Percentiles rank a stretch among this genome's conserved stretches.
phyloP scores from a whole-genome alignment of 1,140 invertebrate species.

The Asbolus verrucosus region DNA sequence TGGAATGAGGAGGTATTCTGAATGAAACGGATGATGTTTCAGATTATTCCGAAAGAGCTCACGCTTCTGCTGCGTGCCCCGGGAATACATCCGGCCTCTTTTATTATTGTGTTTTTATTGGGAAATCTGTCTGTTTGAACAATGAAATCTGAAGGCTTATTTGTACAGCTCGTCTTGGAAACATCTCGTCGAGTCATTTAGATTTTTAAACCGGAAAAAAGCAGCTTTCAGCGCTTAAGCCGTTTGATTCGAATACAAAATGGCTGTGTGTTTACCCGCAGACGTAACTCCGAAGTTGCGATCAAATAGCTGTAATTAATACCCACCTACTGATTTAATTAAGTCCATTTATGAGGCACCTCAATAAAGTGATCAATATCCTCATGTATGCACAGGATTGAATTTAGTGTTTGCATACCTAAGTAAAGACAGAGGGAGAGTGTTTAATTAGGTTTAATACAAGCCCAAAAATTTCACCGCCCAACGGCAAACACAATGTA shows the following conservation, averaged over 20 bases:
- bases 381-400: conserved; percentile 32
- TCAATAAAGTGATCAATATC: conserved; percentile 33
- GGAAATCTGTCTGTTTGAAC: conserved; percentile 12
- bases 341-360: conserved; percentile 26
- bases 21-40: conserved; percentile 10
- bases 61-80: background rate
- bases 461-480: background rate
- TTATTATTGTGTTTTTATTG: conserved; percentile 21
- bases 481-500: background rate
- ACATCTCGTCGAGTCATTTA: too few relatives aligned
- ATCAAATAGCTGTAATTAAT: conserved; percentile 24
- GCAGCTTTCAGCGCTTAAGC: too few relatives aligned
- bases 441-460: conserved; percentile 40
- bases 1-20: background rate
- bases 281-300: background rate
- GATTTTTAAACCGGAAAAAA: too few relatives aligned
- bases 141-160: background rate
- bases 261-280: too few relatives aligned
- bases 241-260: background rate
- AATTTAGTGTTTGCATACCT: conserved; percentile 33
- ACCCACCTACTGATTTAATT: conserved; percentile 28
- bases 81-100: conserved; percentile 12
- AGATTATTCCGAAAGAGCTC: conserved; percentile 29
- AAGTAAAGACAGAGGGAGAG: conserved; percentile 32
- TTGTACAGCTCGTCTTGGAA: too few relatives aligned